Conservation (phyloP, 1,140 invertebrate species). For the Calliopsis andreniformis region DNA sequence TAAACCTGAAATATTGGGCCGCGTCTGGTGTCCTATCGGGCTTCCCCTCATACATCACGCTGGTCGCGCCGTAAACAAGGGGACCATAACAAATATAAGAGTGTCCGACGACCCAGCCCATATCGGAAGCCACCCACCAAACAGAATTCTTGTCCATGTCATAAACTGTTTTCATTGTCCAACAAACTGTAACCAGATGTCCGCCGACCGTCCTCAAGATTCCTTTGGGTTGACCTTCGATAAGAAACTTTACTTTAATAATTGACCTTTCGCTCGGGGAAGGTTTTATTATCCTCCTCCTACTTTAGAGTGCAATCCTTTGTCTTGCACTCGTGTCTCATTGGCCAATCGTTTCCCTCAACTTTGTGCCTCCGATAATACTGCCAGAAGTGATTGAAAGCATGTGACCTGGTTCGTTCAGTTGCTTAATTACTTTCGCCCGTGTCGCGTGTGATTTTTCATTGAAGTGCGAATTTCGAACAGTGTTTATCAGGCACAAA, state of each 20-base stretch:
- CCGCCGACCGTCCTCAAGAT: constrained; percentile 92
- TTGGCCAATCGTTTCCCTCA: too few species aligned
- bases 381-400: too few species aligned
- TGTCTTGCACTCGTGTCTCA: too few species aligned
- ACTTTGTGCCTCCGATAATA: too few species aligned
- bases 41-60: constrained; percentile 96
- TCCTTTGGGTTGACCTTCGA: constrained; percentile 89
- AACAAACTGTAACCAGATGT: constrained; percentile 91
- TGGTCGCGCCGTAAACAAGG: constrained; percentile 90
- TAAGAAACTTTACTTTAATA: background rate
- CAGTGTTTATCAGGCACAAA: too few species aligned
- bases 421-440: too few species aligned
- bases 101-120: constrained; percentile 97
- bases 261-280: background rate
- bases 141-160: constrained; percentile 90
- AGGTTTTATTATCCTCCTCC: too few species aligned
- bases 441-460: too few species aligned
- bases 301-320: too few species aligned
- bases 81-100: constrained; percentile 97
- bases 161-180: constrained; percentile 92
- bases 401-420: too few species aligned
- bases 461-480: too few species aligned
- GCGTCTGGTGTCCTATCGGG: constrained; percentile 96
- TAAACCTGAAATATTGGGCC: constrained; percentile 92
- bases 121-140: constrained; percentile 96